Base-by-base conservation (phyloP, 2,797 vertebrate genomes). In the Chelidonichthys spinosus region DNA sequence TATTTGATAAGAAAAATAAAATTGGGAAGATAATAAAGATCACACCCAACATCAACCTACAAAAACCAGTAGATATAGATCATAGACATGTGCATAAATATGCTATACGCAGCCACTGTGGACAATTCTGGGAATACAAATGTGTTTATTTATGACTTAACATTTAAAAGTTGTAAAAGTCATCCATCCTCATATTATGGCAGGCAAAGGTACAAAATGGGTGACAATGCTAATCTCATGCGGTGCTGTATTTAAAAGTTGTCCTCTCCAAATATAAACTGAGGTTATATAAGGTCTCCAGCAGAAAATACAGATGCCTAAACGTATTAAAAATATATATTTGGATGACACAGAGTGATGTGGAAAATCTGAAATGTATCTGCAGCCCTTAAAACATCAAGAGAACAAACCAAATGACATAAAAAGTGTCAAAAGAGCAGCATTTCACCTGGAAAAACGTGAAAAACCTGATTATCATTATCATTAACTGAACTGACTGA, bases 361-460 rank as follows among this genome's bases (percentile, higher is more conserved):
- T 50, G 15, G 6, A 59, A 54, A 53, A 66, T 17, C 6, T 25
- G 5, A 55, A 25, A 63, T 54, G 1, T 6, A 32, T 71, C 61
- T 35, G 17, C 47, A 60, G 47, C 47, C 46, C 60, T 60, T 37
- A n/a, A 60, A 60, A 65, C 36, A 78, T 65, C 42, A 70, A 63
- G 56, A 42, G 46, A 4, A 55, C 42, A 53, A 53, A 61, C 3
- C 25, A 49, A 52, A 25, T 25, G 25, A 25, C 25, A 25, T 1
- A 25, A 25, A 25, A 25, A 25, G 25, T 25, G 25, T 25, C 50
- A 76, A 61, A 64, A 52, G n/a, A 74, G 25, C 36, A 42, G 44
- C 66, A 43, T 76, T 59, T 69, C 55, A 74, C 43, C n/a, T 43
- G 9, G 7, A n/a, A 55, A 65, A 62, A 70, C 14, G 54, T 15